Evolutionary conservation across 2,113 vertebrate species (phyloP).

Genomic region (Menura novaehollandiae): DNA sequence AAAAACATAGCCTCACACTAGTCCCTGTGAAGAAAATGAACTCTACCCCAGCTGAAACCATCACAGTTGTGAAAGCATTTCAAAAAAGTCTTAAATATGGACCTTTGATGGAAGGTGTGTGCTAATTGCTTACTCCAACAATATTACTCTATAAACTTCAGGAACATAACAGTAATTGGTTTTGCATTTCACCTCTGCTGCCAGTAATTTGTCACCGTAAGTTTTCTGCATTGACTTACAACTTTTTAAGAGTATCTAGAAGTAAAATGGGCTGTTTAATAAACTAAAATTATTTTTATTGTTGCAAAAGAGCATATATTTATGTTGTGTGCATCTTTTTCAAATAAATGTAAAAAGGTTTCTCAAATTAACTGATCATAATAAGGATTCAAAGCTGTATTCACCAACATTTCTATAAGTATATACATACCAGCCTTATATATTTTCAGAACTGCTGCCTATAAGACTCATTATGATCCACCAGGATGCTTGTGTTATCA

Average conservation of each 20-base stretch:
- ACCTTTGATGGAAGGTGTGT: background rate
- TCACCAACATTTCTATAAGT: background rate
- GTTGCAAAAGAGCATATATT: background rate
- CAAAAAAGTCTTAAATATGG: background rate
- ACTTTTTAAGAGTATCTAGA: background rate
- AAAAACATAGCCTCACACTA: fast-evolving
- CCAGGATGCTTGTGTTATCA: background rate
- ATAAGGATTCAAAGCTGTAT: background rate
- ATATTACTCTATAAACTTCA: background rate
- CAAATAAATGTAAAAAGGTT: background rate
- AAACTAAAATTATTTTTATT: background rate
- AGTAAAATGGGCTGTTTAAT: background rate
- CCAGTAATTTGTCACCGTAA: background rate
- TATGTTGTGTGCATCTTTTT: background rate
- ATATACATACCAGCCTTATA: background rate
- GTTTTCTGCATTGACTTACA: background rate
- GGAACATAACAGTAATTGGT: background rate
- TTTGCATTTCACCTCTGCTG: background rate
- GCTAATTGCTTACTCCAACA: background rate
- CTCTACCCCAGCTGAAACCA: background rate
- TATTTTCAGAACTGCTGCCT: background rate
- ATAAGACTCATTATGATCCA: background rate
- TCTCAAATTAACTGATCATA: background rate
- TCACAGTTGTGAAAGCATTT: background rate
- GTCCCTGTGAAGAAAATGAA: background rate